Evolutionary conservation across 2,888 invertebrate species (phyloP).

Genomic region (Meteorus cinctellus): DNA sequence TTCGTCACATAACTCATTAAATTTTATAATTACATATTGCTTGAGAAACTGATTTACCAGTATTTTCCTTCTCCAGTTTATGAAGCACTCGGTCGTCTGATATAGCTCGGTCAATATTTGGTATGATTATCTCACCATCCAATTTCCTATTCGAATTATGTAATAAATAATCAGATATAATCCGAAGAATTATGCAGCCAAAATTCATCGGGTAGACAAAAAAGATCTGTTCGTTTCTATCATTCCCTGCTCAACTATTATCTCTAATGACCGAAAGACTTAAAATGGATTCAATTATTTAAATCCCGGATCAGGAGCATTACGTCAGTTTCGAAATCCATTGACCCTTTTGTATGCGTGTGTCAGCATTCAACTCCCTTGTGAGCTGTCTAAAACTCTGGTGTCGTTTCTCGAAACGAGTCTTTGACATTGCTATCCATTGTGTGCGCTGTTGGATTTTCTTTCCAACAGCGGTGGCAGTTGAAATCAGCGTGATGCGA

Average conservation of each 20-base stretch:
- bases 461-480: constrained; percentile 47
- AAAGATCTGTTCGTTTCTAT: background rate
- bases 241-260: background rate
- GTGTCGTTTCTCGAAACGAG: constrained; percentile 35
- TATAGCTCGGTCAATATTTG: too few relatives aligned
- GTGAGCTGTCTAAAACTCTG: constrained; percentile 31
- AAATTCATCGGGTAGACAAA: too few relatives aligned
- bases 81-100: too few relatives aligned
- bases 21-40: too few relatives aligned
- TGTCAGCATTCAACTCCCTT: constrained; percentile 40
- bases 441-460: constrained; percentile 49
- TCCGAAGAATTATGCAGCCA: too few relatives aligned
- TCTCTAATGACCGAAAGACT: constrained; percentile 17
- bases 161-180: too few relatives aligned
- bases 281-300: constrained; percentile 27
- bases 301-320: constrained; percentile 30
- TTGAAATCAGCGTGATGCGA: constrained; percentile 35
- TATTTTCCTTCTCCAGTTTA: too few relatives aligned
- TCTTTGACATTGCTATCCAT: constrained; percentile 45
- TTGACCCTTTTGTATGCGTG: constrained; percentile 39
- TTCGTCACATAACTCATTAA: too few relatives aligned
- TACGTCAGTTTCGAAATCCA: constrained; percentile 39
- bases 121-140: too few relatives aligned
- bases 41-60: too few relatives aligned
- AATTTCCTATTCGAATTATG: too few relatives aligned